Evolutionary conservation across 2,797 vertebrate genomes (phyloP).

Genomic region (Tangara arthus): DNA sequence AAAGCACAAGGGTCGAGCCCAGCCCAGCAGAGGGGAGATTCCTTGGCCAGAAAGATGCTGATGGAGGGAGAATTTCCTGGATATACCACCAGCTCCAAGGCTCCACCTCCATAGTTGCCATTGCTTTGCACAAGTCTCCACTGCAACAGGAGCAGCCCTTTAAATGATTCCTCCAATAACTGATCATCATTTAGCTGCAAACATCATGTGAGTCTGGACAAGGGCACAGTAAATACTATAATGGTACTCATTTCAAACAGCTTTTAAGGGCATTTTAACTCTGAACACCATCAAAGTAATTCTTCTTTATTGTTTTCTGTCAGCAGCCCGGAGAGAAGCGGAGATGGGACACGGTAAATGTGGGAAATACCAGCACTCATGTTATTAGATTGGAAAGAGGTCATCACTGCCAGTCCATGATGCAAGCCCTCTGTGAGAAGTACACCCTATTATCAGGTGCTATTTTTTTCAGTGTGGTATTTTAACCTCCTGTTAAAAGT

Average conservation of each 20-base stretch:
- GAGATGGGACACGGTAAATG: neutral
- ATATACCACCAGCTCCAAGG: neutral
- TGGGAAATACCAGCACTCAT: neutral
- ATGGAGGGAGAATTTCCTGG: neutral
- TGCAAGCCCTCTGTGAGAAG: neutral
- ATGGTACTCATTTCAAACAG: conserved; percentile 5
- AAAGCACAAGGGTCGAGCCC: neutral
- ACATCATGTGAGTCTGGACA: neutral
- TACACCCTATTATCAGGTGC: neutral
- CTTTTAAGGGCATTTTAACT: conserved; percentile 45
- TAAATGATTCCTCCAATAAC: neutral
- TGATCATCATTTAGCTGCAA: neutral
- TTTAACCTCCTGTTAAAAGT: conserved; percentile 4
- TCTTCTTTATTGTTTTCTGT: conserved; percentile 51
- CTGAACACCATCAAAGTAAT: conserved; percentile 2
- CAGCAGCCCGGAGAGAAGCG: neutral
- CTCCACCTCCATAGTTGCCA: neutral
- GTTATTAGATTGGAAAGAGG: neutral
- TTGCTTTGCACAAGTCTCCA: neutral
- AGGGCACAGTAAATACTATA: conserved; percentile 7
- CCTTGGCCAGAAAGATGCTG: neutral
- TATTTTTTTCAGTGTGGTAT: neutral
- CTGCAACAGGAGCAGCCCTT: neutral
- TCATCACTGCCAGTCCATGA: neutral
- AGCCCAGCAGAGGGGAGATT: neutral